Conservation (phyloP, 2,888 invertebrate species). For the Hypena proboscidalis region DNA sequence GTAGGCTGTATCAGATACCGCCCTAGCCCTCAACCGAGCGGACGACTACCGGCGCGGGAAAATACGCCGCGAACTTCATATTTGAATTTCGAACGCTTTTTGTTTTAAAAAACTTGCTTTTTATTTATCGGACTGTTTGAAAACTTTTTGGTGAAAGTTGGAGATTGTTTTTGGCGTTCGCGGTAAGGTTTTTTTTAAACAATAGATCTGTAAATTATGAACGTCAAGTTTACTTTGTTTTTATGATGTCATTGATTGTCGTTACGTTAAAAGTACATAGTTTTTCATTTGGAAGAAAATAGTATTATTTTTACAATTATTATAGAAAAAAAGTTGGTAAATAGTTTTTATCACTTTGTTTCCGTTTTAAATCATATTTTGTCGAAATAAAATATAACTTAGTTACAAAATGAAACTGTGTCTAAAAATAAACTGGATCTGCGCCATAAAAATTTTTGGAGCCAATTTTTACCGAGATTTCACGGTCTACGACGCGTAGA, state of each 20-base stretch:
- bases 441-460: constrained; percentile 28
- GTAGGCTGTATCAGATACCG: constrained; percentile 63
- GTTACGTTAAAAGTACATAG: too few relatives aligned
- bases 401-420: too few relatives aligned
- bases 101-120: constrained; percentile 21
- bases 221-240: too few relatives aligned
- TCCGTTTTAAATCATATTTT: too few relatives aligned
- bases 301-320: too few relatives aligned
- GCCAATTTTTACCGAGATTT: constrained; percentile 29
- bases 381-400: too few relatives aligned
- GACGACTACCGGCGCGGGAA: constrained; percentile 47
- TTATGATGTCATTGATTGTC: too few relatives aligned
- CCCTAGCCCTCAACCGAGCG: constrained; percentile 53
- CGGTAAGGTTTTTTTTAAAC: constrained; percentile 20
- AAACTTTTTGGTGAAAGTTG: constrained; percentile 22
- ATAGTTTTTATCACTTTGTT: too few relatives aligned
- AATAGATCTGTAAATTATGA: too few relatives aligned
- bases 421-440: too few relatives aligned
- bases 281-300: too few relatives aligned
- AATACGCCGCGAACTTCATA: constrained; percentile 45
- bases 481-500: constrained; percentile 55
- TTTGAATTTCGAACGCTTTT: constrained; percentile 40
- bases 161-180: constrained; percentile 11
- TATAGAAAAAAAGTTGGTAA: too few relatives aligned
- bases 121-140: constrained; percentile 13